A percentile compares a stretch with the other conserved stretches of the same genome.
Evolutionary conservation across 1,140 invertebrate genomes (phyloP).

Genomic region (Dermatophagoides farinae): DNA sequence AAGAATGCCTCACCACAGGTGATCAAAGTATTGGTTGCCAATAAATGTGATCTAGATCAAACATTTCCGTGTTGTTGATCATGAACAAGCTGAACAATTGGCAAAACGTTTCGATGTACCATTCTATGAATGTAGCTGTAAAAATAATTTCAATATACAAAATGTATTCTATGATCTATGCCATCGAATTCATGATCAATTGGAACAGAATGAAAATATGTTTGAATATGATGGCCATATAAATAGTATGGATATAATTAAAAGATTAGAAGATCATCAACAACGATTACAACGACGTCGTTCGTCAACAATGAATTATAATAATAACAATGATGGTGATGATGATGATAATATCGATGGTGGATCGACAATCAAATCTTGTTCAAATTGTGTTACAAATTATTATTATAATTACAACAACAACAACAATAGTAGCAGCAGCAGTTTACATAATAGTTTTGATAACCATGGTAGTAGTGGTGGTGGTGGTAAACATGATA

Average conservation of each 20-base stretch:
- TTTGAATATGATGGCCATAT: too few species aligned
- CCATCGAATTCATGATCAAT: conserved; percentile 52
- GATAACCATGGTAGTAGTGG: too few species aligned
- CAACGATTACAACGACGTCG: too few species aligned
- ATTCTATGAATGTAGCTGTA: conserved; percentile 77
- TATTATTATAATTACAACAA: background rate
- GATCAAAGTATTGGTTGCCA: conserved; percentile 57
- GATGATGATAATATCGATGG: background rate
- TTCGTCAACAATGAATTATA: too few species aligned
- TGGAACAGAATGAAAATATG: conserved; percentile 27
- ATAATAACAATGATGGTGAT: background rate
- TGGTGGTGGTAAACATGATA: too few species aligned
- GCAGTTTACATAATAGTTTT: background rate
- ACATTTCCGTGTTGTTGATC: conserved; percentile 44
- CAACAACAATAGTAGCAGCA: background rate
- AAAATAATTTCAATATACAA: conserved; percentile 70
- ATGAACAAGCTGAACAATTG: conserved; percentile 52
- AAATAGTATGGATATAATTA: too few species aligned
- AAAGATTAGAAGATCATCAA: too few species aligned
- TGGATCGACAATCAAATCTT: background rate
- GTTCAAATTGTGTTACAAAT: conserved; percentile 1
- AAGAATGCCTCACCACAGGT: conserved; percentile 65
- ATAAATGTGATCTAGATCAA: conserved; percentile 54
- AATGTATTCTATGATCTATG: conserved; percentile 60
- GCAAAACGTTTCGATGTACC: conserved; percentile 76